Conservation (phyloP, 2,888 invertebrate species). For the Thelaira solivaga region DNA sequence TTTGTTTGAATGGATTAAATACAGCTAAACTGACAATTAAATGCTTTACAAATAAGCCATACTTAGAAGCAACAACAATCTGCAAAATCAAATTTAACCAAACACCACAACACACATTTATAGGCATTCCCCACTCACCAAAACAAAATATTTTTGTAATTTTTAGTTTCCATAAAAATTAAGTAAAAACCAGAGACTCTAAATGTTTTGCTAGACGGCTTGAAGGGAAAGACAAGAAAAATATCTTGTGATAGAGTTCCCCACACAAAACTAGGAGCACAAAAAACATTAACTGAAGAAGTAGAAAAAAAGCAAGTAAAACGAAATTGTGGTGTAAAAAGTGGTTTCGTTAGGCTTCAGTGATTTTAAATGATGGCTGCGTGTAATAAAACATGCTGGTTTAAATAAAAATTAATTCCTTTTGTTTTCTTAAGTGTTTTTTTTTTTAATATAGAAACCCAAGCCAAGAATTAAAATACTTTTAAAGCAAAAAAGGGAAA, state of each 20-base stretch:
- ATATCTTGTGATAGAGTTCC: slow-evolving; percentile 6
- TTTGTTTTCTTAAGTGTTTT: slow-evolving; percentile 35
- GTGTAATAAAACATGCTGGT: slow-evolving; percentile 62
- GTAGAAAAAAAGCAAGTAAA: slow-evolving; percentile 12
- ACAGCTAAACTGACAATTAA: slow-evolving; percentile 62
- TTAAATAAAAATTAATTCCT: slow-evolving; percentile 61
- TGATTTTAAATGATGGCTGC: slow-evolving; percentile 63
- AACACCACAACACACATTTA: slow-evolving; percentile 53
- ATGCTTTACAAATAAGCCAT: slow-evolving; percentile 61
- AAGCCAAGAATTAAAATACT: neutral
- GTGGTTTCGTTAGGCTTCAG: slow-evolving; percentile 60
- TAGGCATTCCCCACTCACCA: too few relatives aligned
- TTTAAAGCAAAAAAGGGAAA: neutral
- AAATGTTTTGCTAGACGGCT: too few relatives aligned
- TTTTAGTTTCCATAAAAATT: too few relatives aligned
- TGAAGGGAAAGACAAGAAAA: neutral
- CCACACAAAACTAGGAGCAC: neutral
- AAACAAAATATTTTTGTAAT: too few relatives aligned
- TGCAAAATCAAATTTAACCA: slow-evolving; percentile 53
- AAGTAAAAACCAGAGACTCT: too few relatives aligned
- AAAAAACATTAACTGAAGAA: neutral
- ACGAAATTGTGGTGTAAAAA: slow-evolving; percentile 50
- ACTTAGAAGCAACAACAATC: slow-evolving; percentile 47
- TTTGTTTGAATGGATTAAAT: slow-evolving; percentile 59
- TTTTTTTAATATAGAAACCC: neutral